Conservation (phyloP, 2,113 vertebrate species). For the Pygoscelis adeliae region DNA sequence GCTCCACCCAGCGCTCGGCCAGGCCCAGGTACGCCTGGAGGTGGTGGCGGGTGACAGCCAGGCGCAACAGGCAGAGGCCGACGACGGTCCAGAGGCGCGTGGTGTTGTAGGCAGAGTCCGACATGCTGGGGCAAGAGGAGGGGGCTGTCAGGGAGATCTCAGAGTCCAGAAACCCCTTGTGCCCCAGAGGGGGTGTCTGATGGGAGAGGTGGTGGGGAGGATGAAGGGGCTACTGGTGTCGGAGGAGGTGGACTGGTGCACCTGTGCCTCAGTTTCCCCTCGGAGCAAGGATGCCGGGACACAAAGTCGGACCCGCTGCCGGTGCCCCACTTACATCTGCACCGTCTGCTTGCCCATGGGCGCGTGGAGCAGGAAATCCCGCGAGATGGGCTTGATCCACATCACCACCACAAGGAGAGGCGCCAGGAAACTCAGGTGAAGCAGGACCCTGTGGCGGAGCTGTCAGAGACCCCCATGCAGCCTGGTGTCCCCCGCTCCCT, state of each 20-base stretch:
- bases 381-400: constrained; percentile 90
- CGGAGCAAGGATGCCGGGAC: neutral
- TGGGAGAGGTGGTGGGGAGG: neutral
- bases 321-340: constrained; percentile 79
- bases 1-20: constrained; percentile 87
- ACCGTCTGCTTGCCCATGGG: constrained; percentile 81
- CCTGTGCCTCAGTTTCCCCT: neutral
- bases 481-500: neutral
- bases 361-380: constrained; percentile 87
- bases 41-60: constrained; percentile 83
- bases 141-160: neutral
- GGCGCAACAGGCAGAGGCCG: constrained; percentile 79
- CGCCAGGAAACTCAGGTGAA: constrained; percentile 88
- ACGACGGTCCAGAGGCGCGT: constrained; percentile 87
- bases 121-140: constrained; percentile 73
- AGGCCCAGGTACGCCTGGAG: constrained; percentile 95
- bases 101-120: constrained; percentile 81
- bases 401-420: constrained; percentile 85
- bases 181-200: neutral
- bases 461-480: fast-evolving
- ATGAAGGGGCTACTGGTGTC: neutral
- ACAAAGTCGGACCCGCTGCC: neutral
- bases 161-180: too few species aligned
- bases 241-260: neutral
- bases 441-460: constrained; percentile 76